A percentile compares a stretch with the other conserved stretches of the same genome.
Evolutionary conservation across 2,113 vertebrate species (phyloP).

Genomic region (Halcyon malimbica): DNA sequence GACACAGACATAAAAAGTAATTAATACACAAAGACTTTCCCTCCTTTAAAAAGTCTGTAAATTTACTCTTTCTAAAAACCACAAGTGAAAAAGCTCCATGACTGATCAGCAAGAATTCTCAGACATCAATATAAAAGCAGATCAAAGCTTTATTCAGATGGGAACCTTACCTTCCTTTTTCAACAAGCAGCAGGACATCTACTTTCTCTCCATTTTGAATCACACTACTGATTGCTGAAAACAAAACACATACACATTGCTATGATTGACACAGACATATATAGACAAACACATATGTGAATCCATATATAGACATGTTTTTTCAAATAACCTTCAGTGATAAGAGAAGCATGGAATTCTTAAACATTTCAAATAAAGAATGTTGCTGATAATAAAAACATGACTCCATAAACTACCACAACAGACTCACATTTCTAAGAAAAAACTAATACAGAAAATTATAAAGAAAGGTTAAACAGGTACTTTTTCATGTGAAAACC

Average conservation of each 20-base stretch:
- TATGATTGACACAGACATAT: not conserved
- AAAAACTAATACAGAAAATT: not conserved
- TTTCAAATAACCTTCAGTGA: not conserved
- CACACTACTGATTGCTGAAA: constrained; percentile 85
- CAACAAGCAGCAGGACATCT: constrained; percentile 90
- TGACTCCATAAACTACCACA: not conserved
- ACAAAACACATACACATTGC: not conserved
- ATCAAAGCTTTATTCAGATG: not conserved
- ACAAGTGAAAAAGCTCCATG: not conserved
- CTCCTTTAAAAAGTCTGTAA: not conserved
- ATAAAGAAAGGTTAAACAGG: not conserved
- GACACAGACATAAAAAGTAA: not conserved
- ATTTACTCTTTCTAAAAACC: not conserved
- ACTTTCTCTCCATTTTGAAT: constrained; percentile 89
- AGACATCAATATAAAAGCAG: not conserved
- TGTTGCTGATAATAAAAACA: not conserved
- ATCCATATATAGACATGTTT: not conserved
- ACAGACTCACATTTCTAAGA: not conserved
- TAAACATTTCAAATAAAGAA: not conserved
- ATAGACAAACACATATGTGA: not conserved
- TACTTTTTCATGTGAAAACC: not conserved
- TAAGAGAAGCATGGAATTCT: not conserved
- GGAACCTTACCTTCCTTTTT: constrained; percentile 88
- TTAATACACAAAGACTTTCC: constrained; percentile 20
- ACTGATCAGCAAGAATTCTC: not conserved